Evolutionary conservation across 1,140 invertebrate species (phyloP).

Genomic region (Octopus bimaculoides): DNA sequence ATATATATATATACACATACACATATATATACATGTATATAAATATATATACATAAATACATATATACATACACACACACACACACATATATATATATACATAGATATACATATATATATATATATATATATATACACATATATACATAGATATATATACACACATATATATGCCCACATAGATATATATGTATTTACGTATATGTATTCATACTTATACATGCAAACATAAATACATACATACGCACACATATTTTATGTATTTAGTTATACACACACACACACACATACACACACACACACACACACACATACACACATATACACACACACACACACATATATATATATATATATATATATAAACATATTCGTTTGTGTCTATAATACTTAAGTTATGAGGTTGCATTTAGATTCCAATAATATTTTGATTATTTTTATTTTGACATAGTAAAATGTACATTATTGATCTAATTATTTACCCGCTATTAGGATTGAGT

Average conservation of each 20-base stretch:
- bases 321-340: background rate
- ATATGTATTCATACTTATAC: background rate
- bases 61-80: background rate
- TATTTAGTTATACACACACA: background rate
- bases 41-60: background rate
- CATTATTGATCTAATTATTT: too few relatives aligned
- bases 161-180: background rate
- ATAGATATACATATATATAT: background rate
- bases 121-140: background rate
- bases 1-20: background rate
- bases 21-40: background rate
- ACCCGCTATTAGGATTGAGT: too few relatives aligned
- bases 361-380: background rate
- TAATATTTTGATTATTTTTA: too few relatives aligned
- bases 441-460: too few relatives aligned
- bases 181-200: background rate
- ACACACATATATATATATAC: background rate
- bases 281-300: background rate
- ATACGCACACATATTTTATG: background rate
- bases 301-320: background rate
- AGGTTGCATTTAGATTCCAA: too few relatives aligned
- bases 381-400: background rate
- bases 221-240: background rate
- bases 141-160: background rate
- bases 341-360: slow-evolving; percentile 1